Evolutionary conservation across 2,797 vertebrate genomes (phyloP), one percentile per base, ranked within the genome.

Genomic region (Scolopax rusticola): DNA sequence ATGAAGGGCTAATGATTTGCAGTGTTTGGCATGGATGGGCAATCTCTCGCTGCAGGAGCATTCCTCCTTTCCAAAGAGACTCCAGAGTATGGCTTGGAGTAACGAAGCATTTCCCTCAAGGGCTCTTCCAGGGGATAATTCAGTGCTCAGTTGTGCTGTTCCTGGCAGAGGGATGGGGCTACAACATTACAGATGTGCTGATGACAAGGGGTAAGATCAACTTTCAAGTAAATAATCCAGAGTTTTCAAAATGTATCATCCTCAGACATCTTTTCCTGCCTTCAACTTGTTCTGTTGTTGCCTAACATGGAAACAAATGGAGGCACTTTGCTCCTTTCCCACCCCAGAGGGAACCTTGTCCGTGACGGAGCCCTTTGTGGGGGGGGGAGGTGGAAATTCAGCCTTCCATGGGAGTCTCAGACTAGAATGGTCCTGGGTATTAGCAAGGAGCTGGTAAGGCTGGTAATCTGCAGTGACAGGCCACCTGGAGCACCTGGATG

Each of bases 381-480:
- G 83, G 38, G 38, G 0, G 71, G 71, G 64, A 92, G 81, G 45
- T 63, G 68, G 77, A 54, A 93, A 70, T 32, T 19, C 7, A 1
- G 43, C 56, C 76, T 82, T 83, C 89, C 85, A 68, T 54, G 93
- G 90, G 68, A 74, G 60, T 64, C 71, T 92, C 56, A 41, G 84
- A 11, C 81, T 89, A 6, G 32, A 61, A 86, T 47, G 36, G 50
- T 12, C 9, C 74, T 83, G 15, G 4, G 38, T 36, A 2, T 95
- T 90, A 93, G 75, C 86, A 75, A 11, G 4, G 75, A 68, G 64
- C 86, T 75, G 80, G 36, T 36, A 36, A 36, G 36, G 36, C 36
- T 36, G 36, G 36, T 97, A 92, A 97, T 95, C 84, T 25, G 2
- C 2, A 83, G 86, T 87, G 95, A 95, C 96, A 95, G 94, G 57